Conservation (phyloP, 2,888 invertebrate genomes). For the Drosophila siamana region DNA sequence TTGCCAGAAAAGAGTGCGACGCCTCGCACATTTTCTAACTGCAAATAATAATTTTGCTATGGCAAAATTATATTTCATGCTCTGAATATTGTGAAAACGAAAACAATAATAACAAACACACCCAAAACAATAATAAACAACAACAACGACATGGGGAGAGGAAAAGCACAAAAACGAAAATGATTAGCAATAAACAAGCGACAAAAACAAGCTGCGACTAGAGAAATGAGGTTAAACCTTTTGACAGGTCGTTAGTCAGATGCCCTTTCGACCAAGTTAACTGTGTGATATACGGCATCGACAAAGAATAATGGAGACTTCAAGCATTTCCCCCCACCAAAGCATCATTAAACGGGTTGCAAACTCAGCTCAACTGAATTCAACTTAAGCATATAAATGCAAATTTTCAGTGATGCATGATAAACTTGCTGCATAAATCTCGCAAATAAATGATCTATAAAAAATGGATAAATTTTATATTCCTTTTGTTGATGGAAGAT, state of each 20-base stretch:
- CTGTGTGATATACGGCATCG: constrained; percentile 10
- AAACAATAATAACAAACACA: constrained; percentile 62
- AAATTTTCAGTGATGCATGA: constrained; percentile 1
- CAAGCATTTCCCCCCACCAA: constrained; percentile 9
- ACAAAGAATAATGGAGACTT: constrained; percentile 15
- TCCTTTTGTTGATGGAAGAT: not conserved
- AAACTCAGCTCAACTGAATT: too few species aligned
- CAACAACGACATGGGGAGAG: not conserved
- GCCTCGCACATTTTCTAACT: constrained; percentile 70
- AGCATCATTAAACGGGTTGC: constrained; percentile 20
- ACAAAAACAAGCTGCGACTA: constrained; percentile 34
- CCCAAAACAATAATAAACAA: constrained; percentile 19
- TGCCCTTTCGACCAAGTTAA: constrained; percentile 35
- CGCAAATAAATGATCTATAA: not conserved
- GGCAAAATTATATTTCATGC: constrained; percentile 79
- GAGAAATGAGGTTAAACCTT: constrained; percentile 38
- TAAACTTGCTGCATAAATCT: constrained; percentile 4
- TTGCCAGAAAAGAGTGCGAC: constrained; percentile 36
- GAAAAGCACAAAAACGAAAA: constrained; percentile 36
- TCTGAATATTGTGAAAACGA: constrained; percentile 68
- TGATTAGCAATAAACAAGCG: constrained; percentile 66
- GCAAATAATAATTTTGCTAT: constrained; percentile 71
- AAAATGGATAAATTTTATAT: not conserved
- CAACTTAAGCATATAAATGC: constrained; percentile 1
- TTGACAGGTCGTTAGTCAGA: constrained; percentile 44